These are phyloP conservation scores for Brachionichthys hirsutus DNA, from an alignment of 2,113 vertebrate genomes.

Conservation along the genomic window DNA sequence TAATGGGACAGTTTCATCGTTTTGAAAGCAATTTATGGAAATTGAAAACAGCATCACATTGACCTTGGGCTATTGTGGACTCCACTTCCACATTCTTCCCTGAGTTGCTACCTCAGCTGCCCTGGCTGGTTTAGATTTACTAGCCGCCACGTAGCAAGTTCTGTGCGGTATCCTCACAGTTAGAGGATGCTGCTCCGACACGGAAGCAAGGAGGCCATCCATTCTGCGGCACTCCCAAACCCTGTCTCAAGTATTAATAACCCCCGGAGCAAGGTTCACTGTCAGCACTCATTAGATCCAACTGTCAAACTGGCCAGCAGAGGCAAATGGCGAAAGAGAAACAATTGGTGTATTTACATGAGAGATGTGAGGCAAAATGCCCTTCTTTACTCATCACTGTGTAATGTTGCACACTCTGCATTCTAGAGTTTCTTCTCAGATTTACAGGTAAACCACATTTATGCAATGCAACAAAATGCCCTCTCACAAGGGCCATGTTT, in stretches of 20 bases:
- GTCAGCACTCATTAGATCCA: slow-evolving; percentile 63
- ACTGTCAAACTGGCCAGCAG: slow-evolving; percentile 8
- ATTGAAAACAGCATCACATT: slow-evolving; percentile 9
- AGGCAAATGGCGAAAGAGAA: slow-evolving; percentile 31
- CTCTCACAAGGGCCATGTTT: slow-evolving; percentile 47
- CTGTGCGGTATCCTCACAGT: background rate
- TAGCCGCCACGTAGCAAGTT: background rate
- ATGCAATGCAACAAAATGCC: background rate
- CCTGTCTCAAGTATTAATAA: slow-evolving; percentile 65
- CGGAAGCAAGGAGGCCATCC: slow-evolving; percentile 37
- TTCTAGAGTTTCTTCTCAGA: background rate
- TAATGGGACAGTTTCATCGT: slow-evolving; percentile 22
- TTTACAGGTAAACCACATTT: background rate
- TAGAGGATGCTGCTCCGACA: slow-evolving; percentile 16
- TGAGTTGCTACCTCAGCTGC: slow-evolving; percentile 33
- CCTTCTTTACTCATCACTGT: background rate
- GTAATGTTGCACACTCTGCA: background rate
- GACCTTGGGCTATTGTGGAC: slow-evolving; percentile 33
- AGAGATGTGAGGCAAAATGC: slow-evolving; percentile 3
- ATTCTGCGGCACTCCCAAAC: slow-evolving; percentile 41
- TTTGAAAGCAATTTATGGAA: slow-evolving; percentile 30
- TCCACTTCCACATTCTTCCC: slow-evolving; percentile 3
- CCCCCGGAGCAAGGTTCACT: slow-evolving; percentile 53
- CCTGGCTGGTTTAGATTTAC: slow-evolving; percentile 28
- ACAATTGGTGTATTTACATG: slow-evolving; percentile 35